Evolutionary conservation across 2,888 invertebrate species (phyloP), one percentile per base, ranked within the genome.

Genomic region (Apoda limacodes): DNA sequence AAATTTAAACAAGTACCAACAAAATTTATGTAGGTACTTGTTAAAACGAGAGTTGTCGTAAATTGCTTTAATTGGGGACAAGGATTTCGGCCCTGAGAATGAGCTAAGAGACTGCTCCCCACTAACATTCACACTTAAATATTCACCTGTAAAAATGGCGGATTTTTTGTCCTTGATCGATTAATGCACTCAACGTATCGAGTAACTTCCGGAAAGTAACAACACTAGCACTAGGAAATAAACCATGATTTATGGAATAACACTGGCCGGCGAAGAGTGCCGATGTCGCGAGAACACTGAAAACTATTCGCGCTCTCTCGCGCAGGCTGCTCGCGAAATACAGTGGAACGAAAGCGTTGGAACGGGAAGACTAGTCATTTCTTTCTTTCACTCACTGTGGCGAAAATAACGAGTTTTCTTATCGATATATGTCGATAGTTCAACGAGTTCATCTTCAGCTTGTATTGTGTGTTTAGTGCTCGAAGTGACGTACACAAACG

Each of bases 31-130:
- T n/a, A n/a, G n/a, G n/a, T n/a, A n/a, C n/a, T 57, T 63, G 70
- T 64, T 65, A 55, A 65, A 63, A 63, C 53, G 58, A 62, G 62
- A 62, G 53, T 50, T 57, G 60, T 55, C 46, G 62, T 67, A 69
- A 71, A 75, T 60, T 61, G 66, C 64, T 69, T 64, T 66, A 66
- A 76, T 72, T 68, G 72, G 60, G 76, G 70, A 62, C 76, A 76
- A 76, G 76, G 76, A 74, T 74, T 60, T 60, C 60, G 47, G 55
- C 55, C 53, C 50, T 52, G 37, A 42, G 55, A 55, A 51, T 54
- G 60, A n/a, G n/a, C n/a, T n/a, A n/a, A n/a, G n/a, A n/a, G n/a
- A n/a, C n/a, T n/a, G n/a, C n/a, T n/a, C n/a, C n/a, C n/a, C n/a
- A n/a, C n/a, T n/a, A n/a, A n/a, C n/a, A n/a, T n/a, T n/a, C n/a